Evolutionary conservation across 2,797 vertebrate genomes (phyloP).

Genomic region (Thripadectes ignobilis): DNA sequence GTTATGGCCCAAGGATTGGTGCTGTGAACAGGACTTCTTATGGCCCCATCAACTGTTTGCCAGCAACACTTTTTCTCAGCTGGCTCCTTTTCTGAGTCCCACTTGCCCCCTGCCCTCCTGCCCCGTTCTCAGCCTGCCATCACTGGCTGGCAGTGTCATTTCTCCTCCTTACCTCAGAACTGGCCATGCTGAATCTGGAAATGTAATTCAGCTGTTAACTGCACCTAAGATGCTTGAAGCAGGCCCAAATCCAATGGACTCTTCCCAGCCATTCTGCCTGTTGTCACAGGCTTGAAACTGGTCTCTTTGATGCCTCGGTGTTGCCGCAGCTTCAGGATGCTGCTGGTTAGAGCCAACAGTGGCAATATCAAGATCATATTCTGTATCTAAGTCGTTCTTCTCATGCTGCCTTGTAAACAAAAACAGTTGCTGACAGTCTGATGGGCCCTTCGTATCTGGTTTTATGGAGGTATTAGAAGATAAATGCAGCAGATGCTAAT

Average conservation of each 20-base stretch:
- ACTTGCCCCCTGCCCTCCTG: not conserved
- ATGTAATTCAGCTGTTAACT: not conserved
- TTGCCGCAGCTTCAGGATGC: not conserved
- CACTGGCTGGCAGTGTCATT: fast-evolving
- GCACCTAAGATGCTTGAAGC: not conserved
- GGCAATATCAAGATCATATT: not conserved
- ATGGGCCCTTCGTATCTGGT: not conserved
- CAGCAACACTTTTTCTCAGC: not conserved
- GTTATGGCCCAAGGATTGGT: not conserved
- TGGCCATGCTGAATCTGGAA: not conserved
- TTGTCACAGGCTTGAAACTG: not conserved
- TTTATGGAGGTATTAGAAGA: conserved; percentile 16
- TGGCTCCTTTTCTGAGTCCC: not conserved
- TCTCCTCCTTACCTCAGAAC: not conserved
- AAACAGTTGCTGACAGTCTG: not conserved
- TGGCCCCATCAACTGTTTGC: not conserved
- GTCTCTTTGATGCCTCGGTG: not conserved
- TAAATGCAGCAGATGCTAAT: conserved; percentile 18
- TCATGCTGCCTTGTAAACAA: not conserved
- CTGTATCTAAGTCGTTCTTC: not conserved
- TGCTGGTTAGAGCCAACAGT: not conserved
- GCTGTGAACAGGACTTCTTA: not conserved
- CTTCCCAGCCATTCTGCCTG: not conserved
- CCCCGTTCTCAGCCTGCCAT: not conserved
- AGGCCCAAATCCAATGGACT: not conserved